Evolutionary conservation across 2,888 invertebrate genomes (phyloP).

Genomic region (Thereva nobilitata): DNA sequence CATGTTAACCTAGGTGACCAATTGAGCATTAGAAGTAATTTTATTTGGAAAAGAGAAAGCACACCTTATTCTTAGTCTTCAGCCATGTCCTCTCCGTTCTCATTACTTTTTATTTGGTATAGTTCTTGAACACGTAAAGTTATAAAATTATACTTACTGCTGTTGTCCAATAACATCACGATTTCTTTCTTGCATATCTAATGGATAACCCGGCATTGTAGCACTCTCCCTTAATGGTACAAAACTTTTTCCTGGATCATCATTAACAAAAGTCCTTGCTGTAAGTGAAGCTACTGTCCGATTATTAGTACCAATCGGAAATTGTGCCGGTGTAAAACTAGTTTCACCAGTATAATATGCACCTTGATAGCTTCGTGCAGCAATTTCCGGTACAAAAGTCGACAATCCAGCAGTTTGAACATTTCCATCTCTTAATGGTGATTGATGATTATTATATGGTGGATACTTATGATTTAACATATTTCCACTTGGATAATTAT

Average conservation of each 20-base stretch:
- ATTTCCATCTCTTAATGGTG: conserved; percentile 13
- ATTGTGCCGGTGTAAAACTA: conserved; percentile 21
- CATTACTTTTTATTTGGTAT: too few species aligned
- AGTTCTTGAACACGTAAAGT: too few species aligned
- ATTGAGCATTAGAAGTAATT: too few species aligned
- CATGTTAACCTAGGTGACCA: too few species aligned
- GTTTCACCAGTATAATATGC: conserved; percentile 27
- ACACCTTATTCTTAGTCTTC: too few species aligned
- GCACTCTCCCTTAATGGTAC: conserved; percentile 1
- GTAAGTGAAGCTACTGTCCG: conserved; percentile 37
- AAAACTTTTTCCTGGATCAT: conserved; percentile 14
- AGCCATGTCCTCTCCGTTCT: too few species aligned
- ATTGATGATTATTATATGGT: conserved; percentile 10
- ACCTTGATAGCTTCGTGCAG: conserved; percentile 17
- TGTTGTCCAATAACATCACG: conserved; percentile 12
- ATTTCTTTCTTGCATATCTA: conserved; percentile 29
- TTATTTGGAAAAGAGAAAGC: too few species aligned
- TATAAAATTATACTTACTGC: conserved; percentile 35
- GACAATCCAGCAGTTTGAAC: conserved; percentile 12
- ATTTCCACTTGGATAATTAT: conserved; percentile 10
- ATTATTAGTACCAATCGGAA: conserved; percentile 9
- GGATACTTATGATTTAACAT: conserved; percentile 12
- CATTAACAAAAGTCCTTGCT: conserved; percentile 43
- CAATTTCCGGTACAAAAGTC: not conserved
- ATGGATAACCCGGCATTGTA: conserved; percentile 23